Percentiles rank a stretch among this genome's conserved stretches.
phyloP scores from a whole-genome alignment of 2,888 invertebrate species.

The Brachyopa scutellaris region DNA sequence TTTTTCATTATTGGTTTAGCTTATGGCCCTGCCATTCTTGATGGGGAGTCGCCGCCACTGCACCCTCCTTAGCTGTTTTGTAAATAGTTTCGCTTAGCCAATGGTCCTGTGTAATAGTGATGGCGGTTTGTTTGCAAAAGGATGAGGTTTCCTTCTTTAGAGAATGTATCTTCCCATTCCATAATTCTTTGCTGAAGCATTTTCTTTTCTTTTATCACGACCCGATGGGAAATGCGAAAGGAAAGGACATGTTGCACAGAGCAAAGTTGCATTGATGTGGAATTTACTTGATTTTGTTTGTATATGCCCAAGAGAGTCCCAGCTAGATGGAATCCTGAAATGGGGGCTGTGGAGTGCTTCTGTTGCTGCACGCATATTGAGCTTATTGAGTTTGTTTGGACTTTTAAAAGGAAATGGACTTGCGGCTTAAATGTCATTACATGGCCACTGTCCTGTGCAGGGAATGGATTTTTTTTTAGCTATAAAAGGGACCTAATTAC shows the following conservation, averaged over 20 bases:
- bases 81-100: slow-evolving; percentile 66
- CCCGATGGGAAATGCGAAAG: slow-evolving; percentile 20
- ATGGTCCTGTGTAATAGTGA: slow-evolving; percentile 20
- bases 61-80: slow-evolving; percentile 35
- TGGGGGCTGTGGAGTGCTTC: slow-evolving; percentile 12
- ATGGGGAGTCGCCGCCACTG: not conserved
- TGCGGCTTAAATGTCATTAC: slow-evolving; percentile 23
- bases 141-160: not conserved
- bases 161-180: slow-evolving; percentile 2
- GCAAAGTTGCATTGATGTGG: slow-evolving; percentile 53
- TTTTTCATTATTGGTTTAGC: slow-evolving; percentile 29
- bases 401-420: slow-evolving; percentile 29
- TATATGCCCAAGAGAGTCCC: slow-evolving; percentile 48
- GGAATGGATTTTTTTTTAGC: not conserved
- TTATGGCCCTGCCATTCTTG: slow-evolving; percentile 11
- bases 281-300: slow-evolving; percentile 43
- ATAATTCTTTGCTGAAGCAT: slow-evolving; percentile 1
- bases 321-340: too few species aligned
- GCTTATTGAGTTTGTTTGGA: slow-evolving; percentile 46
- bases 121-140: too few species aligned
- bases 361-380: slow-evolving; percentile 34
- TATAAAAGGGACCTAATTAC: slow-evolving; percentile 9
- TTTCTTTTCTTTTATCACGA: slow-evolving; percentile 18
- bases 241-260: slow-evolving; percentile 57
- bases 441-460: not conserved